These are phyloP conservation scores for Lepidochrysops patricia DNA, from an alignment of 2,888 invertebrate genomes.

Conservation along the genomic window DNA sequence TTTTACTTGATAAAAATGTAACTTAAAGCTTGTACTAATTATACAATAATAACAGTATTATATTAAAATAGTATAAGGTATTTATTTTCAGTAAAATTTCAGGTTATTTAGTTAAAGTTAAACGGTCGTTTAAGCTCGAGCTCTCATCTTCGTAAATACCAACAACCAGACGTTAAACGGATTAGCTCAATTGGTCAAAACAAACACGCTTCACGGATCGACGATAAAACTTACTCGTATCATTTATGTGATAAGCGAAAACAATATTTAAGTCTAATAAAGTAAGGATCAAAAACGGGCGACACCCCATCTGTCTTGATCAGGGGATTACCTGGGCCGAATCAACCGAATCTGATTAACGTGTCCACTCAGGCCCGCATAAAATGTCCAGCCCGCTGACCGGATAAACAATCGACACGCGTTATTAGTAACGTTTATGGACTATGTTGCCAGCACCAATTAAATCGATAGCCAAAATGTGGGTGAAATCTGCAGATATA, in stretches of 20 bases:
- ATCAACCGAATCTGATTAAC: conserved; percentile 42
- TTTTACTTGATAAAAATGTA: no score
- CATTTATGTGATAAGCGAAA: not conserved
- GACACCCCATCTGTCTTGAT: conserved; percentile 29
- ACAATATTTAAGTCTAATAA: not conserved
- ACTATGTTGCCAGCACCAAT: not conserved
- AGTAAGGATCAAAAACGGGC: not conserved
- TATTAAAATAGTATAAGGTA: no score
- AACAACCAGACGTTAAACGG: not conserved
- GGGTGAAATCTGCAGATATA: no score
- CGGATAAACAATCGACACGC: conserved; percentile 15
- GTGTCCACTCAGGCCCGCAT: conserved; percentile 35
- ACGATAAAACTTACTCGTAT: not conserved
- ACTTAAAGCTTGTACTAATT: no score
- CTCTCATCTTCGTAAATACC: not conserved
- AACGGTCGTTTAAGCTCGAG: not conserved
- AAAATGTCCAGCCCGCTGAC: conserved; percentile 29
- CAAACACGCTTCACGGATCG: not conserved
- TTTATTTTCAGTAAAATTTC: no score
- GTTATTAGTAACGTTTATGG: conserved; percentile 13
- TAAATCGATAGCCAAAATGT: not conserved
- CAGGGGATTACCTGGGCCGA: conserved; percentile 35
- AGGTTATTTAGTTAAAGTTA: no score
- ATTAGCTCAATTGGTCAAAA: not conserved
- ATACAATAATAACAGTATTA: no score